Evolutionary conservation across 2,888 invertebrate species (phyloP), one percentile per base, ranked within the genome.

Genomic region (Ommatoiulus sabulosus): DNA sequence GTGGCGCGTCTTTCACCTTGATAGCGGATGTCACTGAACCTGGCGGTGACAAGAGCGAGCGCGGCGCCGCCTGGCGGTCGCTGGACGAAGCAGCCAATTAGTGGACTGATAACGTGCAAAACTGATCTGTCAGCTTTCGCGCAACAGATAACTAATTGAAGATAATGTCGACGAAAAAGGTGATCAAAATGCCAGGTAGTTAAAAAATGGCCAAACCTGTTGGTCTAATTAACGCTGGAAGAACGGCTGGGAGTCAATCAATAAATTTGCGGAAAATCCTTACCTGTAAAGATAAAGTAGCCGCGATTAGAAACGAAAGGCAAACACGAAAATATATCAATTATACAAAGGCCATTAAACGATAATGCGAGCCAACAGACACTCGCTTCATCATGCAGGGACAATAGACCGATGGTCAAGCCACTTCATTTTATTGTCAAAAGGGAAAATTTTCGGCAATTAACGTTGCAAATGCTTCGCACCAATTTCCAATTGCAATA

Each of bases 241-340:
- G 72, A 72, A 10, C 20, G 72, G 72, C 72, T n/a, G 72, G 72
- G 24, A 72, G 72, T 72, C 72, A 72, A 72, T 72, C 72, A 72
- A 24, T 24, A 72, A 20, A 72, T 72, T 72, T 46, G n/a, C 57
- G 35, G 48, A 10, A 24, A 72, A 72, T 20, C 24, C 72, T 72
- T 72, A 72, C 72, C 72, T 72, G 72, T 24, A 72, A 72, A 72
- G 72, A 72, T 24, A 72, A 72, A 24, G 12, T 48, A 10, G 8
- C 24, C 4, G n/a, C 8, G 72, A 72, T 24, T 72, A 72, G 72
- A 72, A n/a, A 24, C 24, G 20, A 10, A 72, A 72, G 20, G 72
- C 72, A 72, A 72, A 72, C 72, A 72, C 72, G 72, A 72, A 72
- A 72, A 72, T 72, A 35, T 35, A 72, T 72, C 72, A 72, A 72